Evolutionary conservation across 2,797 vertebrate species (phyloP).

Genomic region (Sternarchorhynchus goeldii): DNA sequence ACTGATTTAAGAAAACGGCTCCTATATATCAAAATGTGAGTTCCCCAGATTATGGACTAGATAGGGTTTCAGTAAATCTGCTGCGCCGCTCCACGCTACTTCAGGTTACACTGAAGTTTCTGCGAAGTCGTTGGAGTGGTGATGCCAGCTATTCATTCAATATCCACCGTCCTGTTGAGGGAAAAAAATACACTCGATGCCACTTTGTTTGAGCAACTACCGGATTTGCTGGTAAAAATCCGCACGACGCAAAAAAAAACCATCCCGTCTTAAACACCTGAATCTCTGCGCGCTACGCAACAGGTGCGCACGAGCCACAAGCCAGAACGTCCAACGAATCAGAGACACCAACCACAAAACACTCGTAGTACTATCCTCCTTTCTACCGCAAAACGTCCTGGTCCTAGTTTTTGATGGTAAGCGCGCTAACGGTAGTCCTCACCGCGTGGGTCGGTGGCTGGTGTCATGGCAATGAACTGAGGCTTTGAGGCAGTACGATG

Average conservation of each 20-base stretch:
- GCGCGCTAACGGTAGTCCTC: constrained; percentile 2
- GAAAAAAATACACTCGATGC: constrained; percentile 11
- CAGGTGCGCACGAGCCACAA: too few species aligned
- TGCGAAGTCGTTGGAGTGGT: constrained; percentile 50
- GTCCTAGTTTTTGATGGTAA: background rate
- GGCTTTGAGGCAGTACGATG: constrained; percentile 29
- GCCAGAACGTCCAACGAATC: too few species aligned
- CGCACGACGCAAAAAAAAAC: background rate
- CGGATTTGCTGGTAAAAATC: constrained; percentile 20
- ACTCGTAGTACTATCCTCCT: too few species aligned
- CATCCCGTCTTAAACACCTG: too few species aligned
- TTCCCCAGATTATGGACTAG: constrained; percentile 65
- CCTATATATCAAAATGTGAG: constrained; percentile 63
- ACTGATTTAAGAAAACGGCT: constrained; percentile 30
- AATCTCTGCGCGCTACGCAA: too few species aligned
- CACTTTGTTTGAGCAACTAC: constrained; percentile 3
- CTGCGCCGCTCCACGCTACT: constrained; percentile 47
- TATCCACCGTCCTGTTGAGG: background rate
- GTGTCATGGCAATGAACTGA: constrained; percentile 37
- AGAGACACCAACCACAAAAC: background rate
- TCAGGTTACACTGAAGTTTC: constrained; percentile 21
- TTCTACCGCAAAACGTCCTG: too few species aligned
- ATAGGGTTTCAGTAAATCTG: constrained; percentile 69
- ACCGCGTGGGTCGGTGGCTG: constrained; percentile 20
- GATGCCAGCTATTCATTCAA: constrained; percentile 66